Base-by-base conservation (phyloP, 2,797 vertebrate species). In the Hydrocynus forskahlii region DNA sequence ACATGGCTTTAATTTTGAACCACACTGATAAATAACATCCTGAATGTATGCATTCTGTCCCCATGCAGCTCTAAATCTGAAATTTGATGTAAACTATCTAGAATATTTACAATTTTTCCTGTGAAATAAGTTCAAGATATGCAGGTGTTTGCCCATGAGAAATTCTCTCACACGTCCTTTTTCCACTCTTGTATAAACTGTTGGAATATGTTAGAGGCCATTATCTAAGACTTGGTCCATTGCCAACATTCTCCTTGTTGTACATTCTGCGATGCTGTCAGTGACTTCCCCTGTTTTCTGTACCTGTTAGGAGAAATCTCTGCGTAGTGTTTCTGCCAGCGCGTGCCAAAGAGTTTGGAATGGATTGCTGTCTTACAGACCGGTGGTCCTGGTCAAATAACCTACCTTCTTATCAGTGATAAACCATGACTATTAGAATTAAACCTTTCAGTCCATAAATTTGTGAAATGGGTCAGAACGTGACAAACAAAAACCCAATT, bases 141-240 rank as follows among this genome's bases (percentile, higher is more conserved):
- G 78, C 86, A 87, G 81, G 81, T 87, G 86, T 81, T 85, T 78
- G 64, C 77, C 66, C 66, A 60, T 75, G 77, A 83, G 83, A 80
- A 67, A 60, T 55, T 84, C 81, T 75, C 73, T 74, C 76, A 84
- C 81, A 85, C 84, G 75, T 83, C 76, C 75, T 87, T 84, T 87
- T 78, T 78, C 72, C 50, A 21, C 6, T 52, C 52, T 79, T 87
- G 74, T 85, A 78, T 87, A 85, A 87, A 87, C 86, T 81, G 78
- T 82, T 54, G 59, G 50, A 81, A 76, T 67, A 69, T 59, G 54
- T 79, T 74, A 75, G 75, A 76, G 75, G 67, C 81, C 62, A 83
- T 86, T 86, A 79, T 75, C 57, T 76, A 67, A 72, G 55, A 35
- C 29, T 73, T 87, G 86, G 67, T 71, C 59, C 38, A 70, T 0